phyloP scores from a whole-genome alignment of 64 coral and sea anemone genomes.

The Montipora cactus region DNA sequence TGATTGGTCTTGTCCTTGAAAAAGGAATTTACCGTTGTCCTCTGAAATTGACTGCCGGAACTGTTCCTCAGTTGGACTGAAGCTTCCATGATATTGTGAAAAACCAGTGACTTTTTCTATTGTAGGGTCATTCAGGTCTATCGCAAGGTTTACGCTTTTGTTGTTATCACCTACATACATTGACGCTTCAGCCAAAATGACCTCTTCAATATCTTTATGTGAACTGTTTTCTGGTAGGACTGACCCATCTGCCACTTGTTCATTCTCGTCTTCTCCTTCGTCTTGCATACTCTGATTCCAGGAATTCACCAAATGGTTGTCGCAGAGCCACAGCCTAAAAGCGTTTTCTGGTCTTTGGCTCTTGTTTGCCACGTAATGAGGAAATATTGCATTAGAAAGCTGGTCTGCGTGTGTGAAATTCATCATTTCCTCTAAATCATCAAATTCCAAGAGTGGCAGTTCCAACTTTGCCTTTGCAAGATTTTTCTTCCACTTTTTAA shows the following conservation, averaged over 20 bases:
- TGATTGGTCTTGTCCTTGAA: no score
- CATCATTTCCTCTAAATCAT: not conserved
- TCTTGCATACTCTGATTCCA: not conserved
- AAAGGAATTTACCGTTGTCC: no score
- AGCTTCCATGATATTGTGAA: not conserved
- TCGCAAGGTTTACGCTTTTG: no score
- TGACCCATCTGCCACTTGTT: not conserved
- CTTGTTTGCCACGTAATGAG: not conserved
- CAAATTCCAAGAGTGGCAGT: not conserved
- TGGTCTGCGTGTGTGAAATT: not conserved
- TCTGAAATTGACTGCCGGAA: no score
- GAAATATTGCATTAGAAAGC: not conserved
- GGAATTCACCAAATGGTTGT: not conserved
- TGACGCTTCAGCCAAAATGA: no score
- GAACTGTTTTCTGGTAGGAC: no score
- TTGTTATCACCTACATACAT: no score
- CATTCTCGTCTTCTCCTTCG: not conserved
- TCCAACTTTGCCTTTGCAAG: not conserved
- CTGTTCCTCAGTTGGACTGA: not conserved
- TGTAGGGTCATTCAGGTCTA: not conserved
- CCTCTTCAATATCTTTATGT: no score
- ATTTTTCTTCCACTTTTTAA: not conserved
- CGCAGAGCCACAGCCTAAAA: conserved; percentile 6
- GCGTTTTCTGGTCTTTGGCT: not conserved
- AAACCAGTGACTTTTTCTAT: not conserved